Evolutionary conservation across 2,888 invertebrate species (phyloP), one percentile per base, ranked within the genome.

Genomic region (Vesta saturnalis): DNA sequence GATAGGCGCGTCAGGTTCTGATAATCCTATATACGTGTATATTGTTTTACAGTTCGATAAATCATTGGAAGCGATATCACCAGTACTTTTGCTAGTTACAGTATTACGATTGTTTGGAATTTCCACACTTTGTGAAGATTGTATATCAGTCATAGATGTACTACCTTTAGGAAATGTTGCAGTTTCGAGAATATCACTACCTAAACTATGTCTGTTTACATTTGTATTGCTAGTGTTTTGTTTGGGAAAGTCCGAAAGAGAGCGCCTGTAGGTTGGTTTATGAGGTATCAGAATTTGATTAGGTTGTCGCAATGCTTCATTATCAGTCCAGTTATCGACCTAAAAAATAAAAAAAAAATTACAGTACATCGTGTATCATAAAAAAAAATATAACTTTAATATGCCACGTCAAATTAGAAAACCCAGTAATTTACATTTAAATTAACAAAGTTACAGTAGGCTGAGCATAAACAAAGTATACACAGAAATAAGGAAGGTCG

Each of bases 311-410:
- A 82, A 72, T 19, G 82, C 82, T 74, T 83, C 83, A 72, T 83
- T 83, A 71, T 85, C 84, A n/a, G 83, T 80, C 83, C 84, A 84
- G 74, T 84, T 85, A 74, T 83, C 85, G 55, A 83, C 83, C 83
- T 84, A 66, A 59, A 80, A 77, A 62, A 57, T 80, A 47, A 21
- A 10, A 60, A 22, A 47, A 57, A 22, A 8, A n/a, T n/a, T n/a
- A n/a, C n/a, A n/a, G n/a, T n/a, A n/a, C n/a, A n/a, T 52, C 21
- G 16, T 16, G 19, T 12, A 52, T 52, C n/a, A 19, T 15, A 1
- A 52, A 1, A 19, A 18, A n/a, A n/a, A n/a, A n/a, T n/a, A n/a
- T n/a, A n/a, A n/a, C n/a, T n/a, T n/a, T n/a, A n/a, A n/a, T n/a
- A 52, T n/a, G n/a, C n/a, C n/a, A n/a, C n/a, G n/a, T 30, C 30